Evolutionary conservation across 2,888 invertebrate species (phyloP), one percentile per base, ranked within the genome.

Genomic region (Lissocephala sabroskyi): DNA sequence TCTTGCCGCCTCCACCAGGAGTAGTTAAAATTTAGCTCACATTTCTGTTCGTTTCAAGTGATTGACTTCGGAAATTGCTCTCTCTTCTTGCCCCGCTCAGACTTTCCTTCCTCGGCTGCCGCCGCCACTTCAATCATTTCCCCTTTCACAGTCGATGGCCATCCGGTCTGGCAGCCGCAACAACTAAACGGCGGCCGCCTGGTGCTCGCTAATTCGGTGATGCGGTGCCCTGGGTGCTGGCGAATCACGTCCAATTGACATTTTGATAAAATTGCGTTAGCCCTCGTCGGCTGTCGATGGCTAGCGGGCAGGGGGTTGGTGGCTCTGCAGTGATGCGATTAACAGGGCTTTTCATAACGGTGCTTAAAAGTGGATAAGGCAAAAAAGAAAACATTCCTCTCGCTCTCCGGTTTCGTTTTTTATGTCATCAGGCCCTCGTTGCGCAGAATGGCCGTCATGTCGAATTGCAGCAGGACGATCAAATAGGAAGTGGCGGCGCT

Each of bases 401-500:
- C n/a, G n/a, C 23, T 23, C 7, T 23, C 7, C 17, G 1, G 6
- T 33, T 33, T 33, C 9, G 16, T 19, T 10, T 23, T 37, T 64
- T 58, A 65, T 52, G 63, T 54, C 52, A 65, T 53, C 18, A 84
- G 66, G 30, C 84, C 79, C 48, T 80, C 79, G 50, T 55, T 59
- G 51, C 74, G 80, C 46, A 82, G 57, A 41, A 81, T 81, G 11
- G 79, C 45, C 14, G 65, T 79, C 82, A 83, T 83, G 48, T 85
- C 85, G 49, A 85, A 85, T 53, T 85, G 85, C 33, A 85, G 65
- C 56, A 85, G 51, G n/a, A 85, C 85, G 62, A 85, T 84, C 39
- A 85, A 59, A 59, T 85, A 84, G 2, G 85, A 85, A 1, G 85
- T 84, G 7, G 83, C 85, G 14, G 85, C 84, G 47, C 84, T 82